Conservation (phyloP, 2,797 vertebrate genomes). For the Peromyscus aztecus region DNA sequence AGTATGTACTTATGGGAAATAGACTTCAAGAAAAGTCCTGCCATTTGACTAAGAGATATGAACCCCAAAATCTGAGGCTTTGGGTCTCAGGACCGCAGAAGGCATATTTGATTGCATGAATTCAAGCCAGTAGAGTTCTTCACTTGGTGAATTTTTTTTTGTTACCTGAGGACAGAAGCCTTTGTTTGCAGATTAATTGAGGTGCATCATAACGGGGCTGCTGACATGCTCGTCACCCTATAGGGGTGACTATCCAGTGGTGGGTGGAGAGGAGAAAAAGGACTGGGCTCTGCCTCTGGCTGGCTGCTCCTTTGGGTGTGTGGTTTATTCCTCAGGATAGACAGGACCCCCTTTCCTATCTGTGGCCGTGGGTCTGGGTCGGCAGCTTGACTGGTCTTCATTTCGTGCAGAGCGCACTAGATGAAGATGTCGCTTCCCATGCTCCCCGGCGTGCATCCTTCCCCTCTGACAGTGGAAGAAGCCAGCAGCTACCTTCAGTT, state of each 20-base stretch:
- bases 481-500: neutral
- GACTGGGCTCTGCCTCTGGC: neutral
- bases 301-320: neutral
- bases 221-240: neutral
- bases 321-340: neutral
- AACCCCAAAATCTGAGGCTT: neutral
- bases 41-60: neutral
- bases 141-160: neutral
- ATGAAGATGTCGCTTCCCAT: neutral
- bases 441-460: fast-evolving
- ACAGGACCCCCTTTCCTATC: neutral
- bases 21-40: neutral
- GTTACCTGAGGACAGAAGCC: neutral
- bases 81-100: neutral
- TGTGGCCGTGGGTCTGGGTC: neutral
- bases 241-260: neutral
- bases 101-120: neutral
- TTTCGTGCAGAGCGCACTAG: neutral
- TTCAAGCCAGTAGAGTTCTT: neutral
- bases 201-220: neutral
- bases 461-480: fast-evolving
- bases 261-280: neutral
- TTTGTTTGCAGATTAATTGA: neutral
- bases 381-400: neutral
- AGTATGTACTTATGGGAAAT: neutral